phyloP scores from a whole-genome alignment of 2,113 vertebrate genomes.

The Nanorana parkeri region DNA sequence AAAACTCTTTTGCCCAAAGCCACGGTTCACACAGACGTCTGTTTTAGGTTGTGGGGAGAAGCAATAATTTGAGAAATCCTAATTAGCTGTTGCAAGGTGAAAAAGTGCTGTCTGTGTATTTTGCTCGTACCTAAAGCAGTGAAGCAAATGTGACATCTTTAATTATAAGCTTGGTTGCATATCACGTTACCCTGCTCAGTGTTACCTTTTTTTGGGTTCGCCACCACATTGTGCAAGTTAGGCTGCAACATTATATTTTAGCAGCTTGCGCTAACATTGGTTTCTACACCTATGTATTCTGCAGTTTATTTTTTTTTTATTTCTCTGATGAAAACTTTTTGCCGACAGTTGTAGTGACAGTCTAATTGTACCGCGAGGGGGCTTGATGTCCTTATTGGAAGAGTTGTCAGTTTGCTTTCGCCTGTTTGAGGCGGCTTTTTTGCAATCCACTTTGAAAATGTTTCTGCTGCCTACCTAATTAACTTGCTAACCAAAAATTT shows the following conservation, averaged over 20 bases:
- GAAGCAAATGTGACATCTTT: constrained; percentile 56
- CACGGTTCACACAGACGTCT: constrained; percentile 42
- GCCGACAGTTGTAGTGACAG: constrained; percentile 28
- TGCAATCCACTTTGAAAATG: too few relatives aligned
- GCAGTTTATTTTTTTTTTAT: neutral
- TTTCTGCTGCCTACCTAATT: too few relatives aligned
- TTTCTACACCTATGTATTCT: constrained; percentile 28
- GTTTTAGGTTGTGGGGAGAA: constrained; percentile 40
- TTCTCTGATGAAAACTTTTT: constrained; percentile 20
- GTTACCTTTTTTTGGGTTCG: constrained; percentile 42
- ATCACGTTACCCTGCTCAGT: constrained; percentile 40
- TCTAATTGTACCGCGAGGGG: constrained; percentile 21
- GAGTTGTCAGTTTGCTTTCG: constrained; percentile 18
- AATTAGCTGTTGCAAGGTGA: constrained; percentile 56
- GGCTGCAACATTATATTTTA: constrained; percentile 53
- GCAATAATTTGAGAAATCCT: constrained; percentile 53
- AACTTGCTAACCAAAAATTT: too few relatives aligned
- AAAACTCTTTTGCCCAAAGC: constrained; percentile 42
- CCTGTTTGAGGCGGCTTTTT: too few relatives aligned
- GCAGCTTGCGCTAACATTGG: constrained; percentile 30
- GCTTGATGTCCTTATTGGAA: constrained; percentile 26
- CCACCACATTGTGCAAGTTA: constrained; percentile 32
- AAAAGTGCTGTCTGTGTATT: constrained; percentile 57
- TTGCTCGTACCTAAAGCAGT: constrained; percentile 51
- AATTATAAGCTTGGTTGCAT: constrained; percentile 52